These are phyloP conservation scores for Plebejus argus DNA, from an alignment of 2,888 invertebrate species.

Conservation along the genomic window DNA sequence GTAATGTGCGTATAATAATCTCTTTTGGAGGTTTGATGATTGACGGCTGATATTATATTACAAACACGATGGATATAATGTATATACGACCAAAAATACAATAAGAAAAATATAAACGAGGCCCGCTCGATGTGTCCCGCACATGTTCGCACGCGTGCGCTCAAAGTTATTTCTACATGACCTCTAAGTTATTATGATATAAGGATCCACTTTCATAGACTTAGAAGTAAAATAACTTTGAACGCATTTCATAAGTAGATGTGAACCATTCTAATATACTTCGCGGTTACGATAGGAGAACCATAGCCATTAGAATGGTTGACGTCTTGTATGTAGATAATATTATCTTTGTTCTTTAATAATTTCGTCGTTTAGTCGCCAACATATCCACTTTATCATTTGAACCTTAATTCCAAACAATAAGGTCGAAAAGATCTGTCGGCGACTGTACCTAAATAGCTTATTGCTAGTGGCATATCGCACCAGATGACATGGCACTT, in stretches of 20 bases:
- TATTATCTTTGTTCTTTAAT: background rate
- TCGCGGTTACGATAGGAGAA: background rate
- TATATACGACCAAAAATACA: background rate
- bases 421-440: background rate
- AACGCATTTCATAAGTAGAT: background rate
- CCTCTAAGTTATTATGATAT: background rate
- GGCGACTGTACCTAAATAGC: background rate
- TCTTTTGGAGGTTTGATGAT: background rate
- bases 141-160: background rate
- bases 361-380: too few species aligned
- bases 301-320: background rate
- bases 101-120: background rate
- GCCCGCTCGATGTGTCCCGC: conserved; percentile 1
- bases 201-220: background rate
- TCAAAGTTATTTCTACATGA: background rate
- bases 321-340: too few species aligned
- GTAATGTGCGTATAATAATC: background rate
- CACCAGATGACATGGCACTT: background rate
- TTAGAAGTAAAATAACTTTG: background rate
- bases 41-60: background rate
- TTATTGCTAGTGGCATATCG: background rate
- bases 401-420: background rate
- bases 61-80: conserved; percentile 24
- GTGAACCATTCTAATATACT: background rate
- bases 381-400: too few species aligned